Conservation (phyloP, 2,113 vertebrate genomes). For the Lasiurus cinereus region DNA sequence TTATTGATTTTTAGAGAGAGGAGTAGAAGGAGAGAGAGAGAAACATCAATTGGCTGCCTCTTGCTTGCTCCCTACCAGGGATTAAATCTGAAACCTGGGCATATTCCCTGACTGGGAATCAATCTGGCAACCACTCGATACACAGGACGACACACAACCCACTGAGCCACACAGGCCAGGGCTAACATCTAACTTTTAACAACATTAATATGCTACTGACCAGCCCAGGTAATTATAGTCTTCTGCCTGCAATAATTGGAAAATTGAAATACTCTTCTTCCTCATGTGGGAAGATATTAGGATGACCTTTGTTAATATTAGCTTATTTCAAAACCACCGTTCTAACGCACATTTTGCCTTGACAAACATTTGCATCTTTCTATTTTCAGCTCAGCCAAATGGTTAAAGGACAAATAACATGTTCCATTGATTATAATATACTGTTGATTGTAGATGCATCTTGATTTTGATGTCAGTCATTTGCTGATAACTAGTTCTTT, state of each 20-base stretch:
- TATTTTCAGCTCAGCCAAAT: not conserved
- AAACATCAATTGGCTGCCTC: no score
- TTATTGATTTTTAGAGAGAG: no score
- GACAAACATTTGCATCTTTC: not conserved
- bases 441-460: not conserved
- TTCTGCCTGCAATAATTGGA: not conserved
- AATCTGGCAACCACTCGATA: no score
- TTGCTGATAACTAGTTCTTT: not conserved
- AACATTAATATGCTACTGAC: not conserved
- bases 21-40: no score
- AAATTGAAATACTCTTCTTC: not conserved
- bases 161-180: no score
- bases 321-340: not conserved
- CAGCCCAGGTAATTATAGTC: not conserved
- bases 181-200: constrained; percentile 11
- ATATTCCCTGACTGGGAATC: no score
- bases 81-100: no score
- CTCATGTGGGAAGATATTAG: not conserved
- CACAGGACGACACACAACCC: no score
- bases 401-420: not conserved
- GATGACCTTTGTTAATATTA: not conserved
- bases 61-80: no score
- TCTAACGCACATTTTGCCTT: not conserved
- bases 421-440: not conserved
- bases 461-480: not conserved